Percentiles rank a stretch among this genome's conserved stretches.
Evolutionary conservation across 2,113 vertebrate genomes (phyloP).

Genomic region (Isurus oxyrinchus): DNA sequence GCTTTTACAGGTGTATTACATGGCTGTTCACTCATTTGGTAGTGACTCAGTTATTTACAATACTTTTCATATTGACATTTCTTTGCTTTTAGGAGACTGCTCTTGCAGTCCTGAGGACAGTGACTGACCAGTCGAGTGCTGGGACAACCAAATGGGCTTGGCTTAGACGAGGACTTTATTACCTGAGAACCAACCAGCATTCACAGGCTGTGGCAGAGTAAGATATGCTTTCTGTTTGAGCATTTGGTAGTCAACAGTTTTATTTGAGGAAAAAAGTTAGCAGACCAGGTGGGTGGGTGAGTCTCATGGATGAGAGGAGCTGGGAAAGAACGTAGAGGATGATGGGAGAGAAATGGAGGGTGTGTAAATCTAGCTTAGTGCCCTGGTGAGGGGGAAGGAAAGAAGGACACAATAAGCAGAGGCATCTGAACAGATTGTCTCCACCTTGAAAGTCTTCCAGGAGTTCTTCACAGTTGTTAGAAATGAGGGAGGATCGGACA

Average conservation of each 20-base stretch:
- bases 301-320: background rate
- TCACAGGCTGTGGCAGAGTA: slow-evolving; percentile 83
- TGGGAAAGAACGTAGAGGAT: background rate
- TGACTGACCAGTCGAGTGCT: slow-evolving; percentile 71
- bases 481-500: background rate
- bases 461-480: background rate
- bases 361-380: background rate
- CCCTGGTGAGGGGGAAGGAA: background rate
- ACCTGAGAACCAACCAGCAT: slow-evolving; percentile 74
- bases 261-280: background rate
- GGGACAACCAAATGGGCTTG: slow-evolving; percentile 93
- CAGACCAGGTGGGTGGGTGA: background rate
- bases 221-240: slow-evolving; percentile 43
- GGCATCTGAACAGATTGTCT: background rate
- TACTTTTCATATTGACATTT: background rate
- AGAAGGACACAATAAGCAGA: background rate
- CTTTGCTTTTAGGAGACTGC: slow-evolving; percentile 67
- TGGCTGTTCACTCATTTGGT: no score
- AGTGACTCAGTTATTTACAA: background rate
- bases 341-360: background rate
- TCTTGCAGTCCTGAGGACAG: slow-evolving; percentile 70
- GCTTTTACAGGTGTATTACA: background rate
- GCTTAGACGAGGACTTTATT: slow-evolving; percentile 83
- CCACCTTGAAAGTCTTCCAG: background rate
- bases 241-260: background rate